Evolutionary conservation across 2,888 invertebrate genomes (phyloP), one percentile per base, ranked within the genome.

Genomic region (Amphipyra berbera): DNA sequence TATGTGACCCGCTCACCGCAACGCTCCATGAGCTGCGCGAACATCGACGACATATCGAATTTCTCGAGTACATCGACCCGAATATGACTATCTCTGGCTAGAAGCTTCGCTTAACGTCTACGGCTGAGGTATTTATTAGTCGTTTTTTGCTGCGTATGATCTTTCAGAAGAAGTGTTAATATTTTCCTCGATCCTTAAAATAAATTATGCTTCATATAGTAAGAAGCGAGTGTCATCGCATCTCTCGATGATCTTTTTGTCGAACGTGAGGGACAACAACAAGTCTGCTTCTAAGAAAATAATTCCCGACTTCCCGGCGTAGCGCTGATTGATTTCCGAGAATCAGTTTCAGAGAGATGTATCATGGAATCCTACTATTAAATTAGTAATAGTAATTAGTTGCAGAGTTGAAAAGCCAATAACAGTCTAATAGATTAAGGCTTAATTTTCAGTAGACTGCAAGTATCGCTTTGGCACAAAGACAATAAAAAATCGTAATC

Each of bases 11-110:
- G 85, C 67, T 84, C 84, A 80, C 79, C 79, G 78, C 83, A 83
- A 79, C 82, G 79, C 82, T 83, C 78, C 82, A 84, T 79, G 81
- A 83, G 78, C 82, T 82, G 81, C 79, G 82, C 78, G 82, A 82
- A 83, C 83, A 85, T 79, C 82, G 73, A 81, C 81, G 85, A 87
- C 85, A 87, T 90, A 90, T 90, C 82, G 69, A 78, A 86, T 90
- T 89, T 89, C 90, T 85, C 76, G 82, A 82, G 89, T 79, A 83
- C 91, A 77, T 84, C 87, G 89, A 90, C 89, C 90, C 80, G 68
- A 70, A 76, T 77, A 79, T 76, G 78, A 70, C 79, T 79, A 81
- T 82, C 82, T 76, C 78, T 79, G 76, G 80, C 81, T 75, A 72
- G 67, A 69, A 71, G 56, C 68, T 66, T 50, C 52, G 50, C 15